Evolutionary conservation across 2,888 invertebrate species (phyloP).

Genomic region (Pyrrhia umbra): DNA sequence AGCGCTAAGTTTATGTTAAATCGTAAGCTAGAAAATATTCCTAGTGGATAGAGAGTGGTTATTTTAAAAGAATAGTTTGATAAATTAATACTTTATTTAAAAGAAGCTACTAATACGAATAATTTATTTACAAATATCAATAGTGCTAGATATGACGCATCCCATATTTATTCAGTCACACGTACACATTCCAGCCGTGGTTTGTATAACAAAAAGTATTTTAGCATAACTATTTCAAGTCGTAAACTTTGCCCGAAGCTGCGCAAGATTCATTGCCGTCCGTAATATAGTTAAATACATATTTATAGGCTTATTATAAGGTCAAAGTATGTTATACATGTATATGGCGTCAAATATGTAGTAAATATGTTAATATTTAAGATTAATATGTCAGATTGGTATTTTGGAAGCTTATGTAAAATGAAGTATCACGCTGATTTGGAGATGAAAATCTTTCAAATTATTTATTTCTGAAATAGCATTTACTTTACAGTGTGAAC

Average conservation of each 20-base stretch:
- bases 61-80: too few relatives aligned
- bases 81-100: too few relatives aligned
- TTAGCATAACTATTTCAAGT: constrained; percentile 55
- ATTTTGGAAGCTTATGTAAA: not conserved
- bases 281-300: constrained; percentile 30
- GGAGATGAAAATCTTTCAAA: too few relatives aligned
- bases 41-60: too few relatives aligned
- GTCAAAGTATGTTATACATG: constrained; percentile 6
- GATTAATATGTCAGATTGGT: constrained; percentile 23
- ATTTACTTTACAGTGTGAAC: too few relatives aligned
- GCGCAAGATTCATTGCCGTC: constrained; percentile 3
- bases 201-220: constrained; percentile 46
- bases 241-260: constrained; percentile 27
- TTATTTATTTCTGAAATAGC: too few relatives aligned
- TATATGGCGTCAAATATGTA: constrained; percentile 28
- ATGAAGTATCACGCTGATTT: not conserved
- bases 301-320: constrained; percentile 37
- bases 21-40: too few relatives aligned
- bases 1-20: too few relatives aligned
- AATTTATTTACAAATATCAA: constrained; percentile 19
- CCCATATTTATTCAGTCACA: constrained; percentile 38
- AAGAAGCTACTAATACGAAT: too few relatives aligned
- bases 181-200: constrained; percentile 51
- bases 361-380: constrained; percentile 31
- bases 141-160: constrained; percentile 7